Evolutionary conservation across 2,113 vertebrate genomes (phyloP), one percentile per base, ranked within the genome.

Genomic region (Machaerirhynchus nigripectus): DNA sequence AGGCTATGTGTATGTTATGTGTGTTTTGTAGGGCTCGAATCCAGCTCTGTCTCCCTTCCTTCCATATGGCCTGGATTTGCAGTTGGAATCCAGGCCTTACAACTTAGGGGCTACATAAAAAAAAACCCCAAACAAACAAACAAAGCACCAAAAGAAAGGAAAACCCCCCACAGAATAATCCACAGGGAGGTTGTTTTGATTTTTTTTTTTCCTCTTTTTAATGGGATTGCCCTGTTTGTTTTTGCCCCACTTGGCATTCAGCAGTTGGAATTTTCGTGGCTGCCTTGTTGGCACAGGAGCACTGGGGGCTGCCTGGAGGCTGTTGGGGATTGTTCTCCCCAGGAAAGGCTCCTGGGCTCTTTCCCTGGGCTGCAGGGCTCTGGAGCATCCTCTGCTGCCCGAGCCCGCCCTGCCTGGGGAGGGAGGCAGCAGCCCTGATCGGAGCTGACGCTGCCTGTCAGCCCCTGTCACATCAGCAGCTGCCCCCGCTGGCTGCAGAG

Each of bases 391-490:
- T 6, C 31, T 7, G 0, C 18, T 6, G 47, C 55, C 55, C 55
- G 2, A n/a, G 33, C 3, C 13, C 13, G 0, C 9, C 55, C 13
- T 23, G 56, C 33, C 0, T 6, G 22, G 56, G 28, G n/a, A 15
- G n/a, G 57, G n/a, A 10, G 4, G 56, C 56, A 15, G 33, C 35
- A 39, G 35, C 65, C 6, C 49, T 4, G 28, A 26, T 67, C 1
- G 1, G 59, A 78, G 86, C 73, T 69, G 73, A 5, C 39, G 33
- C 11, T 28, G 44, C 81, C 47, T 59, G 77, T 76, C 84, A 71
- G 77, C 71, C 70, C 20, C 15, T 7, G 44, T 39, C 9, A 20
- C 13, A 47, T 67, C 63, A 46, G 17, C 39, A 19, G 15, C 55
- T 40, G 57, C 68, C 80, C 44, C 63, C 23, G 2, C 81, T 50